Base-by-base conservation (phyloP, 2,888 invertebrate genomes). In the Agrypnus murinus region DNA sequence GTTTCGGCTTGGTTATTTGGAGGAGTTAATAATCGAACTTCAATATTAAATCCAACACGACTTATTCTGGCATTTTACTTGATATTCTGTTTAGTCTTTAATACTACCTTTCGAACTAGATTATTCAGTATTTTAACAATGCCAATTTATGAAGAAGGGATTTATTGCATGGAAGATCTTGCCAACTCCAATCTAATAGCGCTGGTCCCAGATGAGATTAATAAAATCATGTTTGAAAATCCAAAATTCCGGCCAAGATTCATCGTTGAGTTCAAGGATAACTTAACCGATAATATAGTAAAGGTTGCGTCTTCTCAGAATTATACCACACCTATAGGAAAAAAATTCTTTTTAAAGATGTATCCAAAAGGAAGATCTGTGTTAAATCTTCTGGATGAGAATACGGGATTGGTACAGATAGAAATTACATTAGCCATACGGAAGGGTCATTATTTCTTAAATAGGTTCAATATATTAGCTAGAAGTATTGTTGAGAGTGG, bases 81-180 rank as follows among this genome's bases (percentile, higher is more conserved):
- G 14, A 53, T 64, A 32, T 64, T 36, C 12, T 48, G 32, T 9
- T 2, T 64, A 17, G 53, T 40, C 15, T 53, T 64, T 8, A 25
- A 43, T 15, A 45, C 10, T 19, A 38, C 31, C 0, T 64, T 19
- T 55, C 31, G 38, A 40, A 36, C 31, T 25, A 64, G 38, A 53
- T 10, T 64, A 25, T 14, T 34, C 12, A 43, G 53, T 17, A n/a
- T 38, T 38, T 38, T 62, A n/a, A n/a, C 31, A 4, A 34, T 25
- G 53, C 53, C 55, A 1, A 38, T 9, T n/a, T 34, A 55, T 12
- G 64, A 55, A n/a, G 14, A 9, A 2, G 36, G 31, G 7, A 43
- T 55, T 8, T n/a, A 31, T 14, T 48, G 53, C 7, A 38, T 64
- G 40, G 14, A 50, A 55, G 31, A 64, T 25, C 25, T 25, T 25